Evolutionary conservation across 2,888 invertebrate genomes (phyloP).

Genomic region (Drosophila picticornis): DNA sequence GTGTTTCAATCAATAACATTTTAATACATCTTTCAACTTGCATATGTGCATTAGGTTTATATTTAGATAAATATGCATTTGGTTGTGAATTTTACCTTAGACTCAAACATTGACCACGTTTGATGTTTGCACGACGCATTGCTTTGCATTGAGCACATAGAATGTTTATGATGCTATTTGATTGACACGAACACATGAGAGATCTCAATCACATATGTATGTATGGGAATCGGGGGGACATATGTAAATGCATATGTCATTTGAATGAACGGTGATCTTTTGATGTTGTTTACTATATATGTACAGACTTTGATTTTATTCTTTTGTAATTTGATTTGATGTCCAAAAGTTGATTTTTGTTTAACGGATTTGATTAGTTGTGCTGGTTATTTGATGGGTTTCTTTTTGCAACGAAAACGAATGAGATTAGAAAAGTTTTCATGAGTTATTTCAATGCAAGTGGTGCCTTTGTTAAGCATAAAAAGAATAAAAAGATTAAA

Average conservation of each 20-base stretch:
- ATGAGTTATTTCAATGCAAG: conserved; percentile 47
- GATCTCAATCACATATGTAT: conserved; percentile 37
- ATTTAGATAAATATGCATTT: background rate
- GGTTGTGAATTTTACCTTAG: conserved; percentile 73
- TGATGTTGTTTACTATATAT: conserved; percentile 30
- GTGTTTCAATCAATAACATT: background rate
- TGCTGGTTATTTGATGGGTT: conserved; percentile 38
- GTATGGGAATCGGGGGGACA: conserved; percentile 13
- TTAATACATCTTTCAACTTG: background rate
- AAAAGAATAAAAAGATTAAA: background rate
- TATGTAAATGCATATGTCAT: conserved; percentile 16
- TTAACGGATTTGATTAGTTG: conserved; percentile 37
- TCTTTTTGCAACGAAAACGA: conserved; percentile 51
- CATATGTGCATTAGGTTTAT: background rate
- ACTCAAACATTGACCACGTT: conserved; percentile 83
- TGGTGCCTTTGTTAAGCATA: background rate
- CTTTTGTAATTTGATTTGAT: conserved; percentile 30
- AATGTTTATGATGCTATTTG: conserved; percentile 62
- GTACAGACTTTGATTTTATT: conserved; percentile 29
- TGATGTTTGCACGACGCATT: conserved; percentile 82
- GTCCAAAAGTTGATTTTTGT: conserved; percentile 42
- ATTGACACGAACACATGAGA: conserved; percentile 75
- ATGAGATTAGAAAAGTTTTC: conserved; percentile 46
- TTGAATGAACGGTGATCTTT: conserved; percentile 36
- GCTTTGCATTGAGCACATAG: conserved; percentile 80